Evolutionary conservation across 2,113 vertebrate species (phyloP).

Genomic region (Montifringilla adamsi): DNA sequence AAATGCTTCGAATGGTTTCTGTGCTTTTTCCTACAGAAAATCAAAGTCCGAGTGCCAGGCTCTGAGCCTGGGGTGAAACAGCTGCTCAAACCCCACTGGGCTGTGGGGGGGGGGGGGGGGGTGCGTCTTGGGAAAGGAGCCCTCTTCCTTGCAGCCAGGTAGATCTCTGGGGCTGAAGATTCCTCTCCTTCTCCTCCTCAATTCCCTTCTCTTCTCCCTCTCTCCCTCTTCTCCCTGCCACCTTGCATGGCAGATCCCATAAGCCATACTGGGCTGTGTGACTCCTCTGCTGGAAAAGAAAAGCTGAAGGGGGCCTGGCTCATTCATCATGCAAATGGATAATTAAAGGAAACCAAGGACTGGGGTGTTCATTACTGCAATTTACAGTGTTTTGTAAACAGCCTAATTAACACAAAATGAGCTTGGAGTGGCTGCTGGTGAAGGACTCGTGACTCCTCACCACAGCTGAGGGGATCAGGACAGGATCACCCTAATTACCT

Average conservation of each 20-base stretch:
- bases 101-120: rapidly evolving
- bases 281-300: background rate
- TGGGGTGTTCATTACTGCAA: background rate
- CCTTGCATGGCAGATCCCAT: background rate
- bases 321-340: conserved; percentile 8
- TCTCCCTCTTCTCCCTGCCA: background rate
- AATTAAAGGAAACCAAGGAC: conserved; percentile 40
- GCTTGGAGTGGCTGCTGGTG: conserved; percentile 34
- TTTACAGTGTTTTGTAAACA: conserved; percentile 63
- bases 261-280: background rate
- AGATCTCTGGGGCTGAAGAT: background rate
- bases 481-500: conserved; percentile 28
- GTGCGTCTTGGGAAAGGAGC: background rate
- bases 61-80: background rate
- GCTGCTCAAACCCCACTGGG: background rate
- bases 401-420: conserved; percentile 40
- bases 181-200: background rate
- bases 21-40: background rate
- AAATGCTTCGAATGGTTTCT: background rate
- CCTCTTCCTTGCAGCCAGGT: rapidly evolving
- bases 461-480: conserved; percentile 5
- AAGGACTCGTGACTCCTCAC: background rate
- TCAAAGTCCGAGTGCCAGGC: background rate
- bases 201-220: background rate
- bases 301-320: background rate